phyloP scores from a whole-genome alignment of 1,140 invertebrate species.

The Calephelis virginiensis region DNA sequence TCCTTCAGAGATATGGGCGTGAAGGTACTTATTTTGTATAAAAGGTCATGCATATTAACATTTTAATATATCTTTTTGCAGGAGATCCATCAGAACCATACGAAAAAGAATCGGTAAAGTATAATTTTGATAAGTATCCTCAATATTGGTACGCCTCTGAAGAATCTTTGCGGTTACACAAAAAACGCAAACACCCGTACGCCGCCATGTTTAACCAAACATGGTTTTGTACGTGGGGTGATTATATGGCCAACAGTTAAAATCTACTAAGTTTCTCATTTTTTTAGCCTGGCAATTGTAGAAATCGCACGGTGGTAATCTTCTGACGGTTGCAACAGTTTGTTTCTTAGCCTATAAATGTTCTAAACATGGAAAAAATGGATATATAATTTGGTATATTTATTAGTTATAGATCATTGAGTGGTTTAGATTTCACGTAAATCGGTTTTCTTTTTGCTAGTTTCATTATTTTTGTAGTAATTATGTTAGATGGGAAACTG shows the following conservation, averaged over 20 bases:
- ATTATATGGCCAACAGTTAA: slow-evolving; percentile 56
- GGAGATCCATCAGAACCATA: slow-evolving; percentile 50
- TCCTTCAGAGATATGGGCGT: no score
- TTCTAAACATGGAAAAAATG: no score
- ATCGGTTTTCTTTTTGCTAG: no score
- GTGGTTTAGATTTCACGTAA: no score
- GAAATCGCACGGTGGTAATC: neutral
- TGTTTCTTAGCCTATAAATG: no score
- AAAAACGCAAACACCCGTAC: slow-evolving; percentile 68
- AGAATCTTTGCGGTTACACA: slow-evolving; percentile 59
- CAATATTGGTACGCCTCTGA: slow-evolving; percentile 70
- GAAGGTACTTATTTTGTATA: neutral
- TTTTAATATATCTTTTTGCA: slow-evolving; percentile 33
- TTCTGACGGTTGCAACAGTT: no score
- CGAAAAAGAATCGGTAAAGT: slow-evolving; percentile 55
- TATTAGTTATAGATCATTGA: no score
- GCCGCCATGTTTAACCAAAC: slow-evolving; percentile 61
- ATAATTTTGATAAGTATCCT: slow-evolving; percentile 59
- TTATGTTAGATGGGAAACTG: no score
- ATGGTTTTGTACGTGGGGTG: slow-evolving; percentile 58
- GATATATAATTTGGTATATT: no score
- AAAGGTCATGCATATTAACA: neutral
- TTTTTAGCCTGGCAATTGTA: neutral
- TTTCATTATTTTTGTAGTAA: no score
- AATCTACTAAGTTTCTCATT: slow-evolving; percentile 6